These are phyloP conservation scores for Mythimna vitellina DNA, from an alignment of 2,888 invertebrate genomes.

Conservation along the genomic window DNA sequence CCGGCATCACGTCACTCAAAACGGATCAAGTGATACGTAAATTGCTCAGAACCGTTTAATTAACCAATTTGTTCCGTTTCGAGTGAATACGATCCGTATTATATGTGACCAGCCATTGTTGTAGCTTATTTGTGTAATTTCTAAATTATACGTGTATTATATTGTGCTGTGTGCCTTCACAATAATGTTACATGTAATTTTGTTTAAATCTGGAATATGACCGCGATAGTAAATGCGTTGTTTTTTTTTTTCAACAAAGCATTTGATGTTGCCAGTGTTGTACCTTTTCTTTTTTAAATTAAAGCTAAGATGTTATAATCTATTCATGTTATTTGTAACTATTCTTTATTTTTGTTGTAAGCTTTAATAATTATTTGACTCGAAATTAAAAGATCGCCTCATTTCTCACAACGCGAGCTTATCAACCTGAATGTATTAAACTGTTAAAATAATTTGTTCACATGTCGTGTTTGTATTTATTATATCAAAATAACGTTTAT, in stretches of 20 bases:
- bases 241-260: conserved; percentile 5
- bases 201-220: conserved; percentile 49
- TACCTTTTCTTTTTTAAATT: neutral
- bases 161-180: conserved; percentile 53
- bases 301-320: neutral
- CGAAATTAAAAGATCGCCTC: conserved; percentile 2
- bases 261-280: conserved; percentile 7
- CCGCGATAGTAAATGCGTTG: conserved; percentile 20
- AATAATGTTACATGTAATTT: conserved; percentile 52
- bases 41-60: conserved; percentile 79
- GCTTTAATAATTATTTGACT: conserved; percentile 2
- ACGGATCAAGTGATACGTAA: conserved; percentile 78
- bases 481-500: conserved; percentile 58
- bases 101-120: conserved; percentile 69
- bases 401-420: conserved; percentile 32
- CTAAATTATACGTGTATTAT: conserved; percentile 64
- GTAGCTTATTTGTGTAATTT: conserved; percentile 71
- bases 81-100: conserved; percentile 75
- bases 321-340: neutral
- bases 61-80: conserved; percentile 85
- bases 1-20: conserved; percentile 67
- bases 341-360: conserved; percentile 14
- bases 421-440: conserved; percentile 46
- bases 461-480: conserved; percentile 57
- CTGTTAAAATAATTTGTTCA: conserved; percentile 49